Conservation (phyloP, 2,113 vertebrate genomes). For the Bolborhynchus lineola region DNA sequence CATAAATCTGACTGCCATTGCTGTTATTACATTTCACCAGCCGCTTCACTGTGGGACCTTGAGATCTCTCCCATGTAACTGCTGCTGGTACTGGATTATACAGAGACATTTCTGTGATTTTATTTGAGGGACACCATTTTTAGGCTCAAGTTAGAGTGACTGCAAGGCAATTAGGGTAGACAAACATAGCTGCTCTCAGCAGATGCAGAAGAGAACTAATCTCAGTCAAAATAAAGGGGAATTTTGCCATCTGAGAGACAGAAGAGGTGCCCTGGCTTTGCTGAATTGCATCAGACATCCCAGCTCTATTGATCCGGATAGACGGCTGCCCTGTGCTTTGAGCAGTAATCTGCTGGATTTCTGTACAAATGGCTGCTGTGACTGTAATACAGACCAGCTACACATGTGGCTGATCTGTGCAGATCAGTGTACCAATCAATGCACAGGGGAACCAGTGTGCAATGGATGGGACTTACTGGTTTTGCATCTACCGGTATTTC, state of each 20-base stretch:
- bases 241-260: background rate
- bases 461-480: background rate
- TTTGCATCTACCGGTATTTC: background rate
- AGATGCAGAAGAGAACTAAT: background rate
- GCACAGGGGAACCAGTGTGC: background rate
- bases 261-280: background rate
- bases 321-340: background rate
- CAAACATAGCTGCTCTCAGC: background rate
- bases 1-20: slow-evolving; percentile 43
- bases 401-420: background rate
- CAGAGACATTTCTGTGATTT: background rate
- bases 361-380: background rate
- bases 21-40: slow-evolving; percentile 29
- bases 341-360: background rate
- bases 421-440: accelerated
- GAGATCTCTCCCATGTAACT: background rate
- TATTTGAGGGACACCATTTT: background rate
- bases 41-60: background rate
- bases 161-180: background rate
- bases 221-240: background rate
- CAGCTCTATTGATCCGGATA: background rate
- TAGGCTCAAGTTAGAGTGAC: background rate
- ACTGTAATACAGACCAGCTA: background rate
- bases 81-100: background rate
- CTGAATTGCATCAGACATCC: background rate